A percentile compares a stretch with the other conserved stretches of the same genome.
phyloP scores from a whole-genome alignment of 2,888 invertebrate species.

The Drosophila kokeensis region DNA sequence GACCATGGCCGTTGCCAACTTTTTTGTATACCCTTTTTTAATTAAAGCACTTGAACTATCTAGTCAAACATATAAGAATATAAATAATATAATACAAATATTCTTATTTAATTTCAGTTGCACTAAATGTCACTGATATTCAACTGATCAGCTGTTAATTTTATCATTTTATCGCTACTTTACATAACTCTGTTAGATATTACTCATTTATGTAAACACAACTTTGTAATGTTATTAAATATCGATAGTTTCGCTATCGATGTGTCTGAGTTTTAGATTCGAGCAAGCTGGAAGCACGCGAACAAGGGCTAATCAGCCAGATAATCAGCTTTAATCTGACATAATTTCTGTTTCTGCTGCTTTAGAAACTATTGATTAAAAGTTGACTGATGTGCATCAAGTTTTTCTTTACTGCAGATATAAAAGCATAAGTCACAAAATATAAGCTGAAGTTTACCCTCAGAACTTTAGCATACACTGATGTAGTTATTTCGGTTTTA shows the following conservation, averaged over 20 bases:
- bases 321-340: not conserved
- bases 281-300: no score
- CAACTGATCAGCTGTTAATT: no score
- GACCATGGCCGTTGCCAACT: slow-evolving; percentile 12
- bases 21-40: not conserved
- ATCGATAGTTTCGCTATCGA: no score
- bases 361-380: not conserved
- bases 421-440: not conserved
- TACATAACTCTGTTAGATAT: no score
- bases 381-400: not conserved
- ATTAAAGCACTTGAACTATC: not conserved
- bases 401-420: not conserved
- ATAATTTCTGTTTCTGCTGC: not conserved
- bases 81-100: not conserved
- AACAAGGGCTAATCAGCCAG: not conserved
- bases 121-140: no score
- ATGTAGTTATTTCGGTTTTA: not conserved
- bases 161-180: no score
- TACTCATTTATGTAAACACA: no score
- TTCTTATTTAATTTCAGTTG: not conserved
- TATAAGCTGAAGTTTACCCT: not conserved
- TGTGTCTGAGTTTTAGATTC: no score
- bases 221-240: no score
- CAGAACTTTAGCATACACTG: not conserved
- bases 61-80: not conserved